Percentiles rank a stretch among this genome's conserved stretches.
Conservation (phyloP, 2,797 vertebrate species). For the Fundulus diaphanus region DNA sequence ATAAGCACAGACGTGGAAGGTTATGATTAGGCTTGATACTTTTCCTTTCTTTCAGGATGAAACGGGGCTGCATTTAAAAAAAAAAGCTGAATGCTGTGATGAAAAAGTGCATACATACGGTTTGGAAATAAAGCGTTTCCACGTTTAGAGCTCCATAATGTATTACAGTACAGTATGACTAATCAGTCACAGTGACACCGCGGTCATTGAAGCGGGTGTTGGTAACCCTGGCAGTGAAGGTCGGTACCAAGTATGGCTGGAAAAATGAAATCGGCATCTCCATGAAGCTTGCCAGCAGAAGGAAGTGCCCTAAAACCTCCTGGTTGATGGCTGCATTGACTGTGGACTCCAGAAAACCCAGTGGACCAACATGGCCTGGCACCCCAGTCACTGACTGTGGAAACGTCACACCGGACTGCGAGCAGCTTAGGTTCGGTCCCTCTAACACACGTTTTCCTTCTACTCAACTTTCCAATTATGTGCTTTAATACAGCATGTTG, state of each 20-base stretch:
- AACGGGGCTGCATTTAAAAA: slow-evolving; percentile 50
- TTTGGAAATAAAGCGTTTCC: neutral
- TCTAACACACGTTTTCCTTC: too few species aligned
- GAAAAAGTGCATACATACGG: slow-evolving; percentile 24
- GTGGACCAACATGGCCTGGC: neutral
- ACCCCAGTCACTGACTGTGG: neutral
- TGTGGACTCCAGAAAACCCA: neutral
- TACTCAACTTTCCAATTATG: too few species aligned
- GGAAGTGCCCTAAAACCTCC: neutral
- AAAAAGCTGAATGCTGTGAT: slow-evolving; percentile 35
- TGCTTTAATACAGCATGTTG: too few species aligned
- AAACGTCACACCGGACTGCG: too few species aligned
- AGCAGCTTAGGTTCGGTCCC: too few species aligned
- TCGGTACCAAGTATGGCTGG: neutral
- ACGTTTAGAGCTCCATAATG: neutral
- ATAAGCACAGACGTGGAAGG: slow-evolving; percentile 71
- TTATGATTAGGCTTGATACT: slow-evolving; percentile 75
- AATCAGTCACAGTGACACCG: neutral
- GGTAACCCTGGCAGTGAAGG: neutral
- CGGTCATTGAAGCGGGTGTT: neutral
- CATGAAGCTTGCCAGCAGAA: neutral
- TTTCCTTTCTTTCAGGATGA: slow-evolving; percentile 40
- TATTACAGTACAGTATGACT: neutral
- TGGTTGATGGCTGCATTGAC: neutral
- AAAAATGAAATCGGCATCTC: neutral